Evolutionary conservation across 53 echinoderm and acorn worm species (phyloP), one percentile per base, ranked within the genome.

Genomic region (Paracentrotus lividus): DNA sequence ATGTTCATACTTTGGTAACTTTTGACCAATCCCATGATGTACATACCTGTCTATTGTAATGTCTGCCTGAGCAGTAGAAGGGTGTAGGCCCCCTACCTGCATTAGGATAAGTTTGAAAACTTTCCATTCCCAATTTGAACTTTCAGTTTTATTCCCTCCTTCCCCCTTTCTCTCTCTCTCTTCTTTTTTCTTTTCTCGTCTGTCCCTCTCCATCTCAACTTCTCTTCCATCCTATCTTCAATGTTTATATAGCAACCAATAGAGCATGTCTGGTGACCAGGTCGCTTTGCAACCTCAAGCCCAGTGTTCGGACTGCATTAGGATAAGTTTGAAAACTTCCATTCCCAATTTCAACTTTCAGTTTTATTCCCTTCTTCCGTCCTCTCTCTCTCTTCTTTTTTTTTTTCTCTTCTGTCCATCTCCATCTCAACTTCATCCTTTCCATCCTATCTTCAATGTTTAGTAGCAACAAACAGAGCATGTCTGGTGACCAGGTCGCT

Each of bases 191-290:
- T 27, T 0, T 31, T 84, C 8, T 45, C 84, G 45, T 40, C 27
- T 49, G 24, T 85, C 29, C 31, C 32, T 85, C 52, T 26, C 36
- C 29, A n/a, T 26, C 84, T 84, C 84, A 47, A 47, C 84, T 47
- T 84, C 47, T 49, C 49, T 9, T 84, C 49, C 24, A 47, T 49
- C 84, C 49, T n/a, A 27, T 49, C 24, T 29, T 56, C 57, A 12
- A 21, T 89, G 89, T 89, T 89, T 89, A 89, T 64, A 45, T 61
- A 64, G 89, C 43, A 64, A 89, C 26, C 89, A 89, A 61, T 89
- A 64, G 89, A 60, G 89, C 89, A 89, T 89, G 89, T 89, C 89
- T 89, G 34, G 89, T 89, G 89, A 64, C 66, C 65, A 89, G 60
- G 89, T 64, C 64, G 64, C 15, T 58, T 57, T 23, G 57, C 55